Evolutionary conservation across 2,888 invertebrate genomes (phyloP).

Genomic region (Amiota mariae): DNA sequence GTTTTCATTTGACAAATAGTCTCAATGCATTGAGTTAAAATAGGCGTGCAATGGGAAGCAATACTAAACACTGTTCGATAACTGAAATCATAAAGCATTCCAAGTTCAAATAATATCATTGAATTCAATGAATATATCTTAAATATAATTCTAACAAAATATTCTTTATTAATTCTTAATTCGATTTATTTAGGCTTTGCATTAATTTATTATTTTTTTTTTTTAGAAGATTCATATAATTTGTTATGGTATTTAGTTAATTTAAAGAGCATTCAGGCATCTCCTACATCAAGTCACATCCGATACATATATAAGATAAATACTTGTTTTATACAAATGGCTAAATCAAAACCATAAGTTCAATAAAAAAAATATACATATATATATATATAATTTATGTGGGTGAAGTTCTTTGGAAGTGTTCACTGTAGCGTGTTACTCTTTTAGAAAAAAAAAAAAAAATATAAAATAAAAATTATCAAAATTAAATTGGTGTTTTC

Average conservation of each 20-base stretch:
- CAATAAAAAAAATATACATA: constrained; percentile 23
- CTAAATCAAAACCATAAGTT: background rate
- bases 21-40: no score
- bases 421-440: constrained; percentile 37
- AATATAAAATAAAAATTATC: constrained; percentile 19
- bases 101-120: no score
- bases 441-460: background rate
- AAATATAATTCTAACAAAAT: no score
- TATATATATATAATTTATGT: constrained; percentile 57
- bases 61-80: no score
- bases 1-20: no score
- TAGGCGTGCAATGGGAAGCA: background rate
- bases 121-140: no score
- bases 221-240: constrained; percentile 3
- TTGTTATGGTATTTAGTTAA: constrained; percentile 9
- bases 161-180: no score
- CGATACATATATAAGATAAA: constrained; percentile 25
- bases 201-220: background rate
- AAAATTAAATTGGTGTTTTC: constrained; percentile 37
- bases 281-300: background rate
- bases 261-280: constrained; percentile 1
- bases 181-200: background rate
- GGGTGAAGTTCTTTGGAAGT: constrained; percentile 52
- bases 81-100: no score
- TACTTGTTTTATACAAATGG: constrained; percentile 13